Base-by-base conservation (phyloP, 2,113 vertebrate species). In the Sapayoa aenigma region DNA sequence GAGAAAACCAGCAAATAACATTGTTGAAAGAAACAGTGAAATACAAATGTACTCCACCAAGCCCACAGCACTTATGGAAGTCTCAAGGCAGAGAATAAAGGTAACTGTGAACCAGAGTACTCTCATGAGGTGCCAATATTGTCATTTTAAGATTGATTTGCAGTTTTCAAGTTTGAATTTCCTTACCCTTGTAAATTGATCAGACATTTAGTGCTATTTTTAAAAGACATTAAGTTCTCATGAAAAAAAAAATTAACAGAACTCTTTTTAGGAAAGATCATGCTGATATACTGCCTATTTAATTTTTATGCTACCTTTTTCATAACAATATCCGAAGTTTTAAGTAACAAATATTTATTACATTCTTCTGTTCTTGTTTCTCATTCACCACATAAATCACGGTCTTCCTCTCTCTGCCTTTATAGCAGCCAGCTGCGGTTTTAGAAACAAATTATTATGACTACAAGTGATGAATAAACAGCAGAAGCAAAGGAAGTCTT, bases 401-500 rank as follows among this genome's bases (percentile, higher is more conserved):
- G 35, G 90, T 96, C 89, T 85, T 90, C 92, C 86, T 56, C 87
- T 55, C 83, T 68, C 82, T 95, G 83, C 92, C 58, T 94, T 94
- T 81, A 90, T 52, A 96, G 85, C 87, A 94, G 85, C 87, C 71
- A 93, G 78, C 71, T 94, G 85, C 87, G 87, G 77, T 93, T 96
- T 95, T 52, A 94, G 86, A 94, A 95, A 93, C 84, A 95, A 89
- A 88, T 88, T 85, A 90, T 84, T 87, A 79, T 71, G 82, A 96
- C 73, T 95, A 90, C 73, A 72, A 95, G 82, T 80, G 94, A 94
- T 5, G 24, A 94, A 79, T 82, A 96, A 91, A 89, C 67, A 83
- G 80, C 74, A 96, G 90, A 90, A 87, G 86, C 56, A 87, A 91
- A 92, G 91, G 87, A 92, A 94, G 65, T 77, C 79, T 65, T 62